phyloP scores from a whole-genome alignment of 2,797 vertebrate genomes.

The Oreochromis grahami region DNA sequence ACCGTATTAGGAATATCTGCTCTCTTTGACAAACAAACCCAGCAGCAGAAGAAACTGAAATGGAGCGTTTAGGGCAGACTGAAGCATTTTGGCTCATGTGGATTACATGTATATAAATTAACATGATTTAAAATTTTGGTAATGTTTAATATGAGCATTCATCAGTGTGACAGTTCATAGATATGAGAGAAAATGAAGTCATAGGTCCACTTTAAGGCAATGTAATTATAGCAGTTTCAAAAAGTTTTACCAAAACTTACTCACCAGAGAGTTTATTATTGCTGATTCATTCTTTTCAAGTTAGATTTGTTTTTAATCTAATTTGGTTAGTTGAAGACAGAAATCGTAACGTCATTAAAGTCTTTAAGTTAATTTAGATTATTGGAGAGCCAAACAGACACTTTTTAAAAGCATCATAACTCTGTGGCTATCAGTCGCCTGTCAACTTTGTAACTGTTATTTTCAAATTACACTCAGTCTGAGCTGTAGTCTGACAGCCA shows the following conservation, averaged over 20 bases:
- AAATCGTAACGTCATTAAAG: background rate
- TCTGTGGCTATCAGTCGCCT: constrained; percentile 31
- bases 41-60: background rate
- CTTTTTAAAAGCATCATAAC: constrained; percentile 35
- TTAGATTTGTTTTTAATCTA: background rate
- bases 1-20: background rate
- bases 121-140: background rate
- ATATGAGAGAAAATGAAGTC: fast-evolving
- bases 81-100: background rate
- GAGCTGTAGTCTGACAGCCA: constrained; percentile 32
- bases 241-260: background rate
- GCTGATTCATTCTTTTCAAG: background rate
- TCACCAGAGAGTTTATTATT: background rate
- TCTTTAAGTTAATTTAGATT: constrained; percentile 6
- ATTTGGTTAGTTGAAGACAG: background rate
- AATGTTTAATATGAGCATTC: background rate
- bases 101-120: background rate
- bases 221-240: background rate
- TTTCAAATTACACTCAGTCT: constrained; percentile 43
- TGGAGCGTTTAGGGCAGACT: background rate
- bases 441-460: constrained; percentile 33
- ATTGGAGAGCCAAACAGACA: background rate
- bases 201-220: background rate
- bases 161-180: background rate
- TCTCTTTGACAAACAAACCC: background rate